These are phyloP conservation scores for Andrena hattorfiana DNA, from an alignment of 2,888 invertebrate species.

Conservation along the genomic window DNA sequence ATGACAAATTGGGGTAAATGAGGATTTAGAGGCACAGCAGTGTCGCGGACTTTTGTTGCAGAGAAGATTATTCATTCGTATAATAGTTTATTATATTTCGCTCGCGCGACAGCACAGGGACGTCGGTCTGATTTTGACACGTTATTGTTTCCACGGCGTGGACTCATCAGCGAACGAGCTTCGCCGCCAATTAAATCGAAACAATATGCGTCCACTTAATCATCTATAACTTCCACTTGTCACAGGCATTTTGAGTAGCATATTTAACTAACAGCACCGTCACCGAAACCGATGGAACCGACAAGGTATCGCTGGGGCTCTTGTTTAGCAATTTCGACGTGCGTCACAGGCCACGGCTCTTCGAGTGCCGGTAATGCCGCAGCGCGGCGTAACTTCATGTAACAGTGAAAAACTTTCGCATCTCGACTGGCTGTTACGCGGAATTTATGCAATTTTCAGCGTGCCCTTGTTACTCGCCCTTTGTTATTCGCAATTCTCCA, in stretches of 20 bases:
- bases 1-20: too few relatives aligned
- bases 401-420: background rate
- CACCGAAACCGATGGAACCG: background rate
- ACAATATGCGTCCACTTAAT: constrained; percentile 40
- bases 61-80: background rate
- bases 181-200: constrained; percentile 41
- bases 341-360: background rate
- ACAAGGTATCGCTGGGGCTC: constrained; percentile 7
- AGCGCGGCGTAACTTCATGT: background rate
- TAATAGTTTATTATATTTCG: constrained; percentile 6
- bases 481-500: constrained; percentile 43
- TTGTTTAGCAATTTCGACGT: background rate
- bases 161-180: constrained; percentile 8
- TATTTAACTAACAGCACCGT: background rate
- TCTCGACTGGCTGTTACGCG: background rate
- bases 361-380: constrained; percentile 1
- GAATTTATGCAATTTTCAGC: constrained; percentile 24
- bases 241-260: constrained; percentile 14
- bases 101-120: background rate
- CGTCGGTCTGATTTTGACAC: constrained; percentile 32
- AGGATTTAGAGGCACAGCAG: too few relatives aligned
- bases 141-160: constrained; percentile 30
- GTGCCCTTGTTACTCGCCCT: constrained; percentile 19
- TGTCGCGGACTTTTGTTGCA: background rate
- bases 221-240: constrained; percentile 39